phyloP scores from a whole-genome alignment of 2,113 vertebrate species.

The Epinephelus fuscoguttatus region DNA sequence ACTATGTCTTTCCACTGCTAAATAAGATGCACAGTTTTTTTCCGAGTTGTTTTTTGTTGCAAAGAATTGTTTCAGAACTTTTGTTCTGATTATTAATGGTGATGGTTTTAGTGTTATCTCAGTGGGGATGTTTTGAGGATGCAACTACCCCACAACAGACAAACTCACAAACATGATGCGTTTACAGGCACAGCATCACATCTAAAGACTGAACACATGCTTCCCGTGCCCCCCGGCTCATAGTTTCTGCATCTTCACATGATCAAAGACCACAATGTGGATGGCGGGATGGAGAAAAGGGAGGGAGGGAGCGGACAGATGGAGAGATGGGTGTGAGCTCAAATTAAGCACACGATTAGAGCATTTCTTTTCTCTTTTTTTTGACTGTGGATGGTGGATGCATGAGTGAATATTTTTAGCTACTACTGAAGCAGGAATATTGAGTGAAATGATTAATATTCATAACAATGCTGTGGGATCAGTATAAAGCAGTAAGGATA shows the following conservation, averaged over 20 bases:
- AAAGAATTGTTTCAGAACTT: no score
- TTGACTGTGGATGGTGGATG: background rate
- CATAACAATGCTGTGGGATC: background rate
- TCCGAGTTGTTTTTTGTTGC: background rate
- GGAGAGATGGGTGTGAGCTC: slow-evolving; percentile 34
- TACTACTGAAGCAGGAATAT: slow-evolving; percentile 7
- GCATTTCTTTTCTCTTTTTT: slow-evolving; percentile 17
- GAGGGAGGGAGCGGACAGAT: slow-evolving; percentile 37
- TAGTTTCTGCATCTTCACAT: slow-evolving; percentile 38
- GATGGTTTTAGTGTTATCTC: slow-evolving; percentile 9
- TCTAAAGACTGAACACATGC: slow-evolving; percentile 54
- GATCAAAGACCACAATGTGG: slow-evolving; percentile 61
- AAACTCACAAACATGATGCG: slow-evolving; percentile 34
- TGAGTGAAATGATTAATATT: slow-evolving; percentile 18
- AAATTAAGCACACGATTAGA: slow-evolving; percentile 38
- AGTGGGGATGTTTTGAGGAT: slow-evolving; percentile 20
- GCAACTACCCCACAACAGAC: background rate
- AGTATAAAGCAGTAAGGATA: background rate
- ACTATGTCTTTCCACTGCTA: background rate
- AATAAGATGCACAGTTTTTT: background rate
- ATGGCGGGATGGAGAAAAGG: slow-evolving; percentile 30
- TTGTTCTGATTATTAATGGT: background rate
- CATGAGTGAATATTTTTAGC: slow-evolving; percentile 40
- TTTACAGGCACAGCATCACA: slow-evolving; percentile 49
- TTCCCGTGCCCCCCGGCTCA: slow-evolving; percentile 38